Percentiles rank a stretch among this genome's conserved stretches.
Conservation (phyloP, 2,888 invertebrate species). For the Itoplectis maculator region DNA sequence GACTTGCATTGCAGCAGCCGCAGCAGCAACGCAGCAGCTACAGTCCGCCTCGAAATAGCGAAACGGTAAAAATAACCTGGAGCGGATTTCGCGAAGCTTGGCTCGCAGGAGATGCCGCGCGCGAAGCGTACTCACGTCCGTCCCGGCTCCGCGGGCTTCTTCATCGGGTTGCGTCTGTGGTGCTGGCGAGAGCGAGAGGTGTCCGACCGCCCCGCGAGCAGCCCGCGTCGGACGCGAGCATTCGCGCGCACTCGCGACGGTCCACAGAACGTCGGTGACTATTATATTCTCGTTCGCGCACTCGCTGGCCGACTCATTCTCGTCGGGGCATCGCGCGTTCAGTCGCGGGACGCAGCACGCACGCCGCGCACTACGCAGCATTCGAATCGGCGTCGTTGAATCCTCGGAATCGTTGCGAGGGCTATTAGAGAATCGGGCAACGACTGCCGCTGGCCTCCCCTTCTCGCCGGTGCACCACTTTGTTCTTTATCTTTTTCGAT, state of each 20-base stretch:
- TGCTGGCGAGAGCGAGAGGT: no score
- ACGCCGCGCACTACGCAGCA: constrained; percentile 6
- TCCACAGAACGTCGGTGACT: background rate
- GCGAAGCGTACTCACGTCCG: no score
- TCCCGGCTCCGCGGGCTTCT: no score
- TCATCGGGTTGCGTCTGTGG: no score
- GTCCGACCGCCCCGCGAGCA: background rate
- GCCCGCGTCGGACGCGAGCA: background rate
- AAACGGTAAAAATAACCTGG: constrained; percentile 57
- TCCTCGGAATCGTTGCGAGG: constrained; percentile 51
- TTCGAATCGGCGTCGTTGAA: constrained; percentile 33
- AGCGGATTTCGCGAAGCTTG: constrained; percentile 1
- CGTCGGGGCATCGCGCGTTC: background rate
- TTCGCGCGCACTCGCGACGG: background rate
- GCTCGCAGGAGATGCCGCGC: background rate
- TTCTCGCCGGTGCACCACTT: constrained; percentile 39
- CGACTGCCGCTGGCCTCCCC: constrained; percentile 36
- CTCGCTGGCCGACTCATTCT: constrained; percentile 17
- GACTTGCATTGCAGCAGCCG: constrained; percentile 46
- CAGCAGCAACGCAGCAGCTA: no score
- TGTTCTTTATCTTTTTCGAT: constrained; percentile 11
- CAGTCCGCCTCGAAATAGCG: constrained; percentile 64
- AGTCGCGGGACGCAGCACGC: background rate
- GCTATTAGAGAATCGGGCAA: constrained; percentile 50
- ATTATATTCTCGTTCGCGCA: constrained; percentile 11